Conservation (phyloP, 2,888 invertebrate genomes). For the Automeris io region DNA sequence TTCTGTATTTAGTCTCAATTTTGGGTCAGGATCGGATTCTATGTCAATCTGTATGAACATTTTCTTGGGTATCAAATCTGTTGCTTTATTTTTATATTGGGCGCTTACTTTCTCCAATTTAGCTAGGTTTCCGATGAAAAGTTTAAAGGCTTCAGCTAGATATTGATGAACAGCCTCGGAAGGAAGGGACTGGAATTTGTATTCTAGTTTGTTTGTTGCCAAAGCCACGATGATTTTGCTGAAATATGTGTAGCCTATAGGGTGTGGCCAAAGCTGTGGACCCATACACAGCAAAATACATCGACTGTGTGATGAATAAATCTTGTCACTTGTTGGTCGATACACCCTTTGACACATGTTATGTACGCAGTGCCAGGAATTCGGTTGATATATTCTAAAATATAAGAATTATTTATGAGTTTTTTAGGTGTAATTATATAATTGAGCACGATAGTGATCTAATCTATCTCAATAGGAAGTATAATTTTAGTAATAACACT, state of each 20-base stretch:
- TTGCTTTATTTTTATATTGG: slow-evolving; percentile 22
- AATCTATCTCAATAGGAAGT: too few relatives aligned
- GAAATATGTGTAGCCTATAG: slow-evolving; percentile 80
- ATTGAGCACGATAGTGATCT: too few relatives aligned
- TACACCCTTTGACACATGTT: slow-evolving; percentile 40
- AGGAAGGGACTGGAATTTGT: slow-evolving; percentile 55
- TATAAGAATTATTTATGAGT: too few relatives aligned
- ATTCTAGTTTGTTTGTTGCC: slow-evolving; percentile 70
- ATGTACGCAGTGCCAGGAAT: slow-evolving; percentile 39
- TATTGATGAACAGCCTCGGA: slow-evolving; percentile 41
- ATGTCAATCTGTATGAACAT: slow-evolving; percentile 69
- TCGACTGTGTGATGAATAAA: slow-evolving; percentile 73
- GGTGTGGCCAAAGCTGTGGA: slow-evolving; percentile 85
- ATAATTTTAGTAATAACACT: too few relatives aligned
- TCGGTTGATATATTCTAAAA: slow-evolving; percentile 18
- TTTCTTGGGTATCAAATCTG: slow-evolving; percentile 27
- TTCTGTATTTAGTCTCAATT: slow-evolving; percentile 80
- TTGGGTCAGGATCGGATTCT: slow-evolving; percentile 70
- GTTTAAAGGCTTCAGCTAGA: slow-evolving; percentile 60
- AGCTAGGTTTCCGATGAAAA: slow-evolving; percentile 65
- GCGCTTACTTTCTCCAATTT: slow-evolving; percentile 57
- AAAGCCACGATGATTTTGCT: slow-evolving; percentile 77
- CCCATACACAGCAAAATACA: slow-evolving; percentile 84
- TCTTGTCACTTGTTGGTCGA: slow-evolving; percentile 19
- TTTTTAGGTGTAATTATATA: too few relatives aligned